Evolutionary conservation across 2,888 invertebrate genomes (phyloP).

Genomic region (Noctua janthe): DNA sequence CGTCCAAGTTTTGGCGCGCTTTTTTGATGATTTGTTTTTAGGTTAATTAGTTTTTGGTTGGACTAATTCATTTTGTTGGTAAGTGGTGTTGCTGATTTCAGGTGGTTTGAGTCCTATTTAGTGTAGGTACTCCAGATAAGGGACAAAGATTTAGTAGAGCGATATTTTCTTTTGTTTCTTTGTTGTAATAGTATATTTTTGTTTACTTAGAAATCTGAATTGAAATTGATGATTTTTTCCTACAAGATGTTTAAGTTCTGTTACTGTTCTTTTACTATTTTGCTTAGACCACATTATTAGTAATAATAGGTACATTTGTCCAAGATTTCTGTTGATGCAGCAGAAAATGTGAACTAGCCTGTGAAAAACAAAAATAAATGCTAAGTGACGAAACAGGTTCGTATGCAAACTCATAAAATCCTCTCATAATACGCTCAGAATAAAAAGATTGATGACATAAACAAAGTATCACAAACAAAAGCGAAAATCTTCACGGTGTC

Average conservation of each 20-base stretch:
- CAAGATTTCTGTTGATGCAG: neutral
- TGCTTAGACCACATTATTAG: neutral
- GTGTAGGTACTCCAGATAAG: neutral
- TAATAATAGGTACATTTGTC: too few species aligned
- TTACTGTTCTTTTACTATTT: neutral
- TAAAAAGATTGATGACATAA: constrained; percentile 52
- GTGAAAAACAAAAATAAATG: neutral
- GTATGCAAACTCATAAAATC: constrained; percentile 15
- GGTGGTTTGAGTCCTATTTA: neutral
- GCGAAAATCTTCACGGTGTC: constrained; percentile 27
- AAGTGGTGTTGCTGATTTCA: constrained; percentile 1
- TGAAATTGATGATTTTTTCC: neutral
- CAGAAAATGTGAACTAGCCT: neutral
- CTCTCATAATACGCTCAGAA: constrained; percentile 14
- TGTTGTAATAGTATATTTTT: neutral
- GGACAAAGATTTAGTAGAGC: neutral
- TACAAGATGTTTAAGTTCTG: neutral
- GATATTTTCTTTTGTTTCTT: neutral
- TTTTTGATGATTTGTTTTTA: constrained; percentile 31
- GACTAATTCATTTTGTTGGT: constrained; percentile 4
- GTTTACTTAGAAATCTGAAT: neutral
- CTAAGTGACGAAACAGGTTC: neutral
- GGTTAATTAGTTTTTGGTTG: constrained; percentile 41
- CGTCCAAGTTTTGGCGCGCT: constrained; percentile 19
- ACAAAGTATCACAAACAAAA: constrained; percentile 44